Evolutionary conservation across 1,140 invertebrate species (phyloP).

Genomic region (Papilio machaon): DNA sequence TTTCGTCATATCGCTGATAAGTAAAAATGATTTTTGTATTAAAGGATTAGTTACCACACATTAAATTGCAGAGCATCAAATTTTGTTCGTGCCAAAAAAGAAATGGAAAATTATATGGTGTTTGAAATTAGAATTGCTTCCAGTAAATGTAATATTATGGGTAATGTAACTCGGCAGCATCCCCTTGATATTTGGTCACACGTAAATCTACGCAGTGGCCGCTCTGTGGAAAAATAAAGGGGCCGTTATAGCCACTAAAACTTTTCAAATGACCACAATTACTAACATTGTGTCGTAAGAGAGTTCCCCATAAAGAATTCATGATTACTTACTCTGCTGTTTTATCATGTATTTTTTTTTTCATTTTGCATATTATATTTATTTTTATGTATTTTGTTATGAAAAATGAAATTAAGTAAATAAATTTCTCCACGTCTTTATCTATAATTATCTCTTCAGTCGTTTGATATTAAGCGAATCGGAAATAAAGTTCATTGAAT

Average conservation of each 20-base stretch:
- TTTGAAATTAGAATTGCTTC: slow-evolving; percentile 1
- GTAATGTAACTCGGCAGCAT: slow-evolving; percentile 33
- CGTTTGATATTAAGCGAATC: slow-evolving; percentile 4
- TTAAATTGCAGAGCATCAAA: neutral
- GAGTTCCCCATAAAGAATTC: slow-evolving; percentile 61
- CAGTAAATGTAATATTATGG: slow-evolving; percentile 34
- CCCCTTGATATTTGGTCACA: slow-evolving; percentile 42
- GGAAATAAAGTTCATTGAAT: slow-evolving; percentile 3
- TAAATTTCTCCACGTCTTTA: neutral
- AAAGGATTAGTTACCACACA: too few species aligned
- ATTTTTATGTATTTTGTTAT: neutral
- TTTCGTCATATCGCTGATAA: too few species aligned
- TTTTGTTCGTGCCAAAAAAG: neutral
- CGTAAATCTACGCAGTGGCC: slow-evolving; percentile 49
- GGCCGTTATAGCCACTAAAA: slow-evolving; percentile 67
- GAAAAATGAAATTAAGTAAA: neutral
- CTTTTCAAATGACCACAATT: slow-evolving; percentile 67
- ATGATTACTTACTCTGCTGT: slow-evolving; percentile 54
- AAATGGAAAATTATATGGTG: neutral
- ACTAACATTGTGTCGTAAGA: slow-evolving; percentile 62
- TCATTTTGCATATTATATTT: slow-evolving; percentile 45
- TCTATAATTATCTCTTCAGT: neutral
- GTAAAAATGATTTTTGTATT: too few species aligned
- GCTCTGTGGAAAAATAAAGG: slow-evolving; percentile 59
- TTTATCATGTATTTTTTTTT: slow-evolving; percentile 50